Conservation (phyloP, 2,888 invertebrate species). For the Polydrusus tereticollis region DNA sequence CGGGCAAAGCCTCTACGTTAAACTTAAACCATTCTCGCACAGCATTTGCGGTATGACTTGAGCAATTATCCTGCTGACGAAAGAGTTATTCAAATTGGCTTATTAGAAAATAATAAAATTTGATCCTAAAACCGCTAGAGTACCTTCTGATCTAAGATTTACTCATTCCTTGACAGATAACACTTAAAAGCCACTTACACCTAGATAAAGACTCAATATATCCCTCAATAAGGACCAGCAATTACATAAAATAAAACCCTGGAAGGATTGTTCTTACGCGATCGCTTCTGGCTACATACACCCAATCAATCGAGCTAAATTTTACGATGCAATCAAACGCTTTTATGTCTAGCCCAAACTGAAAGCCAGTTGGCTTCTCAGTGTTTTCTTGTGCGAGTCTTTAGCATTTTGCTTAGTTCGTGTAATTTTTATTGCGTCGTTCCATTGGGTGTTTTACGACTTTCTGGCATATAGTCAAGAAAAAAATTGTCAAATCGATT, state of each 20-base stretch:
- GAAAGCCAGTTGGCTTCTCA: constrained; percentile 12
- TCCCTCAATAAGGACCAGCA: not conserved
- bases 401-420: constrained; percentile 16
- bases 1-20: no score
- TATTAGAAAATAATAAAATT: no score
- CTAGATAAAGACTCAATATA: no score
- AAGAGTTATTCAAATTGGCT: no score
- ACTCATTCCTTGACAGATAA: no score
- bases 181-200: no score
- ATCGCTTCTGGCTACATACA: constrained; percentile 19
- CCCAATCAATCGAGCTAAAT: constrained; percentile 40
- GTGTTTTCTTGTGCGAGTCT: constrained; percentile 5
- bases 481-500: not conserved
- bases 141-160: no score
- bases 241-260: constrained; percentile 28
- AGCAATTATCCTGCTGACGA: no score
- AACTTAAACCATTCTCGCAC: no score
- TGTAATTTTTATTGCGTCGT: constrained; percentile 20
- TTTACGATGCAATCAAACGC: constrained; percentile 37
- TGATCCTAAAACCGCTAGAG: no score
- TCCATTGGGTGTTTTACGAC: constrained; percentile 8
- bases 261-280: constrained; percentile 26
- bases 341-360: constrained; percentile 25
- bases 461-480: not conserved
- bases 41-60: no score